Evolutionary conservation across 2,888 invertebrate genomes (phyloP).

Genomic region (Athalia circularis): DNA sequence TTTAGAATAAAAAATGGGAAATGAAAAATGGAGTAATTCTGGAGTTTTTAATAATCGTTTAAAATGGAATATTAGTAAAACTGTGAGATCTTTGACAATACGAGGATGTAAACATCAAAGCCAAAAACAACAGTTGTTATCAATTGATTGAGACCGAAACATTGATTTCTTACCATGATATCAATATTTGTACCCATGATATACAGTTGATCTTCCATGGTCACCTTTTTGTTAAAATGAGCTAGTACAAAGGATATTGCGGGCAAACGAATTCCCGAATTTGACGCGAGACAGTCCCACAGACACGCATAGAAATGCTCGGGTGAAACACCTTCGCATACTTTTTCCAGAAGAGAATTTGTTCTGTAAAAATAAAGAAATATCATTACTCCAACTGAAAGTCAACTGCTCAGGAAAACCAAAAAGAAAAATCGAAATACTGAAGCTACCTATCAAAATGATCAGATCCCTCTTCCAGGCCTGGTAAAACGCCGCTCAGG

Average conservation of each 20-base stretch:
- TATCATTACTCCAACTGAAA: background rate
- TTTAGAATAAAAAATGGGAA: slow-evolving; percentile 31
- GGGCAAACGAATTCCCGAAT: slow-evolving; percentile 86
- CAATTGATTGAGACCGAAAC: background rate
- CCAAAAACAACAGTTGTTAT: background rate
- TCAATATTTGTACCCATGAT: slow-evolving; percentile 90
- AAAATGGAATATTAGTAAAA: slow-evolving; percentile 25
- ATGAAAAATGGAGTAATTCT: slow-evolving; percentile 29
- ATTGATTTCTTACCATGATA: slow-evolving; percentile 80
- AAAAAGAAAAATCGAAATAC: background rate
- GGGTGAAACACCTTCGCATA: slow-evolving; percentile 85
- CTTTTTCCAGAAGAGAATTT: slow-evolving; percentile 80
- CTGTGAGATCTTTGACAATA: background rate
- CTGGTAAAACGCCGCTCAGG: slow-evolving; percentile 91
- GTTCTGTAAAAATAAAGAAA: slow-evolving; percentile 73
- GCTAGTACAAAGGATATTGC: slow-evolving; percentile 87
- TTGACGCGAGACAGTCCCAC: slow-evolving; percentile 91
- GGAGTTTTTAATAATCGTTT: slow-evolving; percentile 28
- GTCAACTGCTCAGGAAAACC: background rate
- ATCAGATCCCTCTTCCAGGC: slow-evolving; percentile 90
- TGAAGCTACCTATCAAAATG: slow-evolving; percentile 82
- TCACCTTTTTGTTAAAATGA: slow-evolving; percentile 86
- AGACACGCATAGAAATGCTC: slow-evolving; percentile 90
- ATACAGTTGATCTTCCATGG: slow-evolving; percentile 88
- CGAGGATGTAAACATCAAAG: background rate